Conservation (phyloP, 2,888 invertebrate genomes). For the Cerastis leucographa region DNA sequence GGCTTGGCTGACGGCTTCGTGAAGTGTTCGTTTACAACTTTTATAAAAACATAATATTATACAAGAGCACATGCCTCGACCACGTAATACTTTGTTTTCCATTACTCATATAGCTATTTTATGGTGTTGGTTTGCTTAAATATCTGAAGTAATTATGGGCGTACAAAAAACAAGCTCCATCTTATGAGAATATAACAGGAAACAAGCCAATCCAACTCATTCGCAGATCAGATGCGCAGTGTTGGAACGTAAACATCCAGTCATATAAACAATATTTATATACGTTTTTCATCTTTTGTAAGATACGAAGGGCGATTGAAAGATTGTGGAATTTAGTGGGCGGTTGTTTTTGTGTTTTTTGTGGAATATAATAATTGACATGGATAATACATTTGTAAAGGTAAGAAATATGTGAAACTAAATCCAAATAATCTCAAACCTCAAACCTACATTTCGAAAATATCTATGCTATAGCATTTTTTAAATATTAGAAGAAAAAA, state of each 20-base stretch:
- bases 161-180: slow-evolving; percentile 43
- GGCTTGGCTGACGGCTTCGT: too few relatives aligned
- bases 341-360: slow-evolving; percentile 14
- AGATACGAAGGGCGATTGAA: slow-evolving; percentile 17
- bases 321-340: not conserved
- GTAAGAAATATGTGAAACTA: slow-evolving; percentile 30
- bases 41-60: not conserved
- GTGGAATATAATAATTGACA: slow-evolving; percentile 25
- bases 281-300: not conserved
- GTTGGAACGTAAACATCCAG: slow-evolving; percentile 38
- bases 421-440: not conserved
- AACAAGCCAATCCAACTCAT: slow-evolving; percentile 55
- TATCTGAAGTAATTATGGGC: slow-evolving; percentile 39
- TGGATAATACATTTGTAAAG: slow-evolving; percentile 49
- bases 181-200: slow-evolving; percentile 58
- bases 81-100: slow-evolving; percentile 16
- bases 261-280: slow-evolving; percentile 30
- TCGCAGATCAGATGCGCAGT: slow-evolving; percentile 44
- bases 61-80: not conserved
- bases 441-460: not conserved
- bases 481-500: slow-evolving; percentile 12
- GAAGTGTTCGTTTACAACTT: too few relatives aligned
- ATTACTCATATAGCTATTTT: not conserved
- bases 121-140: not conserved
- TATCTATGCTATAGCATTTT: not conserved